These are phyloP conservation scores for Epinotia demarniana DNA, from an alignment of 2,888 invertebrate species.

Conservation along the genomic window DNA sequence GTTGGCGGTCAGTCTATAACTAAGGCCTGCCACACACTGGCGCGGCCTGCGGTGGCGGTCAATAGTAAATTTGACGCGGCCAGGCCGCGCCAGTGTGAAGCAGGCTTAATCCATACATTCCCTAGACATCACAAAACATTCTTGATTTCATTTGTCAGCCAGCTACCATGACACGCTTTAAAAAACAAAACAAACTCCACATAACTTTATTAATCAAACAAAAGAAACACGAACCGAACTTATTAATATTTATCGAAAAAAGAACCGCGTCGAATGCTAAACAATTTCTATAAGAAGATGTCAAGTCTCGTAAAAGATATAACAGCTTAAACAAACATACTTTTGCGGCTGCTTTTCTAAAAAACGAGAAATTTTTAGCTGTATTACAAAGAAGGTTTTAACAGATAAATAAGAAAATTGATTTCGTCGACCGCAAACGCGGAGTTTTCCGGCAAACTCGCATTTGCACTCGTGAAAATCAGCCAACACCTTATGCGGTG, in stretches of 20 bases:
- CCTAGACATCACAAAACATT: not conserved
- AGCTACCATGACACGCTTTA: constrained; percentile 3
- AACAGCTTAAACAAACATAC: constrained; percentile 45
- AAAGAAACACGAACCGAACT: constrained; percentile 59
- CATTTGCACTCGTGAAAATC: not conserved
- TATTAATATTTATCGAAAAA: constrained; percentile 73
- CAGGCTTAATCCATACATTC: not conserved
- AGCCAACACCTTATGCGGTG: constrained; percentile 18
- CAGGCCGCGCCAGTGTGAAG: too few species aligned
- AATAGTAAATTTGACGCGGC: too few species aligned
- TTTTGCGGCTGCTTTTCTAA: not conserved
- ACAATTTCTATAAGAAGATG: constrained; percentile 64
- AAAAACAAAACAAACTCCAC: constrained; percentile 17
- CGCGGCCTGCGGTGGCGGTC: too few species aligned
- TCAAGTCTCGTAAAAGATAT: constrained; percentile 61
- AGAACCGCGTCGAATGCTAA: constrained; percentile 63
- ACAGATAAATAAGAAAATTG: constrained; percentile 45
- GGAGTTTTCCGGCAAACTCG: constrained; percentile 51
- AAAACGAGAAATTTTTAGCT: constrained; percentile 12
- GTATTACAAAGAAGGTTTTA: constrained; percentile 40
- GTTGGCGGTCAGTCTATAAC: too few species aligned
- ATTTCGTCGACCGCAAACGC: constrained; percentile 42
- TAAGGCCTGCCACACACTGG: too few species aligned
- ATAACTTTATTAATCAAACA: constrained; percentile 75
- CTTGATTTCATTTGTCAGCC: constrained; percentile 3